A percentile compares a stretch with the other conserved stretches of the same genome.
phyloP scores from a whole-genome alignment of 2,113 vertebrate species.

The Lepus timidus region DNA sequence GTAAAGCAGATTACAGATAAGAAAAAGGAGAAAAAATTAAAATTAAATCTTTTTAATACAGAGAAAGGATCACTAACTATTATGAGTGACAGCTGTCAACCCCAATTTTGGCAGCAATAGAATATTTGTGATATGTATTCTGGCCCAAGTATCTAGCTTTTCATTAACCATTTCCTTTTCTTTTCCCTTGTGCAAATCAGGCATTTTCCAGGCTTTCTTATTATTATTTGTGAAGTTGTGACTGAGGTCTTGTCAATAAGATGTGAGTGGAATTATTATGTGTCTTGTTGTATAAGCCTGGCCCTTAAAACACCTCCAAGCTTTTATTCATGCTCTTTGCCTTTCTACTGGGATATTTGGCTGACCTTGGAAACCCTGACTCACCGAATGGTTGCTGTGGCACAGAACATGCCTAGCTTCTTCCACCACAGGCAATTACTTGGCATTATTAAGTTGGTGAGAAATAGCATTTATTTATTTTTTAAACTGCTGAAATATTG shows the following conservation, averaged over 20 bases:
- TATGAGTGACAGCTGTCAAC: background rate
- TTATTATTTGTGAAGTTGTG: background rate
- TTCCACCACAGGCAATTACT: background rate
- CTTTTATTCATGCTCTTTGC: background rate
- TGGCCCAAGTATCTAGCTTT: background rate
- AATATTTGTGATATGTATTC: background rate
- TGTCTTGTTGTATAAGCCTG: background rate
- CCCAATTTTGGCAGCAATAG: background rate
- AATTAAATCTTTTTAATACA: slow-evolving; percentile 15
- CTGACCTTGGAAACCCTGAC: background rate
- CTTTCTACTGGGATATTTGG: background rate
- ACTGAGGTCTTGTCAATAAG: background rate
- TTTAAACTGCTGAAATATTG: slow-evolving; percentile 9
- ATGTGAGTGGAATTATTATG: background rate
- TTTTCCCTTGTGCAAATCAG: background rate
- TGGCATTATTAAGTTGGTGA: background rate
- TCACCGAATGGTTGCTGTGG: background rate
- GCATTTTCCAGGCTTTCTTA: background rate
- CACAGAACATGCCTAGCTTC: background rate
- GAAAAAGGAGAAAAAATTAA: background rate
- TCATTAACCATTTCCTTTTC: slow-evolving; percentile 17
- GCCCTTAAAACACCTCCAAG: background rate
- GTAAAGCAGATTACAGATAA: slow-evolving; percentile 28
- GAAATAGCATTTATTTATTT: background rate
- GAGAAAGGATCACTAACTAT: background rate